Conservation (phyloP, 2,888 invertebrate genomes). For the Oscheius sp. region DNA sequence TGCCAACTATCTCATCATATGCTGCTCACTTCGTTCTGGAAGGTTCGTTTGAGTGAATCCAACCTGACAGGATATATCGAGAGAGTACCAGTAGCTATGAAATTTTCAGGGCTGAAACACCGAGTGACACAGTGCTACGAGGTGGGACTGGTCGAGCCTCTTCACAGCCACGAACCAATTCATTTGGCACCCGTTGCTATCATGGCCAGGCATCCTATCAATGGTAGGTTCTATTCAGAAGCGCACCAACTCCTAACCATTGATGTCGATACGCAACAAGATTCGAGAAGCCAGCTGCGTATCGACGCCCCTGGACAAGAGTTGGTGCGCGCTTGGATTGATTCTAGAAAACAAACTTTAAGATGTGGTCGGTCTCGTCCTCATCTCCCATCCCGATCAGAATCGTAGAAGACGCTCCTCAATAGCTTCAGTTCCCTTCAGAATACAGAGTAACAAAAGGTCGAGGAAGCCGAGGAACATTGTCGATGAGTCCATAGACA, state of each 20-base stretch:
- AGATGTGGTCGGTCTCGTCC: constrained; percentile 52
- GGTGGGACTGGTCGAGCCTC: constrained; percentile 59
- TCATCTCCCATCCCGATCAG: constrained; percentile 56
- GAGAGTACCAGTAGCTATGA: not conserved
- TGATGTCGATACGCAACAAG: too few relatives aligned
- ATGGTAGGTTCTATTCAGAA: constrained; percentile 43
- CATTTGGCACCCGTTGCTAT: constrained; percentile 67
- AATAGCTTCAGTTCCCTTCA: not conserved
- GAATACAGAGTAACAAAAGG: not conserved
- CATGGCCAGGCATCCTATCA: constrained; percentile 56
- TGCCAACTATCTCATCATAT: constrained; percentile 41
- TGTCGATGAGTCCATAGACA: constrained; percentile 46
- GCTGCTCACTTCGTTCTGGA: constrained; percentile 53
- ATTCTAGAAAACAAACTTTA: not conserved
- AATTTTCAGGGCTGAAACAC: constrained; percentile 28
- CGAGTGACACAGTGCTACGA: constrained; percentile 49
- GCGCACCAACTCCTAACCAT: too few relatives aligned
- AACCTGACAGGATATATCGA: not conserved
- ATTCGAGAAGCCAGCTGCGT: too few relatives aligned
- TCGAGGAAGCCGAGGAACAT: constrained; percentile 10
- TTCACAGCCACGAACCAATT: constrained; percentile 52
- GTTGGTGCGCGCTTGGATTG: too few relatives aligned
- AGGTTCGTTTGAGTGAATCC: not conserved
- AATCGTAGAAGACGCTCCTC: constrained; percentile 34
- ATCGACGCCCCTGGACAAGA: too few relatives aligned